Base-by-base conservation (phyloP, 2,113 vertebrate species). In the Chamaetylas fuelleborni region DNA sequence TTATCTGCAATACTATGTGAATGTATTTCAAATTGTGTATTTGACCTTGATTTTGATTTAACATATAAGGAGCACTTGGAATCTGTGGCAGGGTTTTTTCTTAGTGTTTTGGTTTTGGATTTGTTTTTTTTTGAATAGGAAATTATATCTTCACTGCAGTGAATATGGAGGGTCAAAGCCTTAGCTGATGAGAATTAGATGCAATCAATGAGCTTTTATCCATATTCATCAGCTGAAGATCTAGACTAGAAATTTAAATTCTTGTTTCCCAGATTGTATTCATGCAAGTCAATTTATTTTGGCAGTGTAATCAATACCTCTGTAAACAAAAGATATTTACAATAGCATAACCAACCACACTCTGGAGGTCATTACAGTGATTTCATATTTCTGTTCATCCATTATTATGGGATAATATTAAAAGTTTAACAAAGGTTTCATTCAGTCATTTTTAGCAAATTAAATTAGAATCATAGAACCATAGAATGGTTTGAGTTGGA, bases 181-280 rank as follows among this genome's bases (percentile, higher is more conserved):
- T 93, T 82, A 71, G 90, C 53, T 95, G 90, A 93, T 94, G 95
- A 94, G 69, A 96, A 95, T 90, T 86, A 91, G 85, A 95, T 81
- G 91, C 85, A 96, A 95, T 95, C 93, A 95, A 95, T 92, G 65
- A 66, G 71, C 56, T 94, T 95, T 91, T 93, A 95, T 92, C 69
- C 82, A 93, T 95, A 95, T 95, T 93, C 90, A 94, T 94, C 88
- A 95, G 65, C 77, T 93, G 77, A 92, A 95, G 38, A 93, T 95
- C 57, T 72, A 88, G 38, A 90, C 81, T 57, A 86, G 88, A 96
- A 94, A 94, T 95, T 94, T 94, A 94, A 96, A 94, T 96, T 97
- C 82, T 96, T 92, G n/a, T 93, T 97, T 91, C 88, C 51, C 54
- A 88, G 71, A 94, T 94, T 74, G 64, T 83, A 84, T 93, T 94